Conservation (phyloP, 2,113 vertebrate species). For the rat (Rattus norvegicus) region GRCr8 NC_086026.1:69594001-69594500, state of each 20-base stretch:
- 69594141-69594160: not conserved
- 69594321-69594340: not conserved
- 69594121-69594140: not conserved
- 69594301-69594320: not conserved
- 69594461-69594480: not conserved
- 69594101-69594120: not conserved
- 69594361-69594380: too few species aligned
- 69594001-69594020: not conserved
- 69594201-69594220: not conserved
- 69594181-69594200: not conserved
- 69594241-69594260: not conserved
- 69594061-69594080: conserved; percentile 1
- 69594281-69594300: not conserved
- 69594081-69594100: not conserved
- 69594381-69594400: too few species aligned
- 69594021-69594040: not conserved
- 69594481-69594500: not conserved
- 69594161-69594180: not conserved
- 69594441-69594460: not conserved
- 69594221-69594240: not conserved
- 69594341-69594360: not conserved
- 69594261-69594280: too few species aligned
- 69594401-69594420: not conserved
- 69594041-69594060: not conserved
- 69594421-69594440: not conserved